Evolutionary conservation across 2,888 invertebrate genomes (phyloP), one percentile per base, ranked within the genome.

Genomic region (Sepiola atlantica): DNA sequence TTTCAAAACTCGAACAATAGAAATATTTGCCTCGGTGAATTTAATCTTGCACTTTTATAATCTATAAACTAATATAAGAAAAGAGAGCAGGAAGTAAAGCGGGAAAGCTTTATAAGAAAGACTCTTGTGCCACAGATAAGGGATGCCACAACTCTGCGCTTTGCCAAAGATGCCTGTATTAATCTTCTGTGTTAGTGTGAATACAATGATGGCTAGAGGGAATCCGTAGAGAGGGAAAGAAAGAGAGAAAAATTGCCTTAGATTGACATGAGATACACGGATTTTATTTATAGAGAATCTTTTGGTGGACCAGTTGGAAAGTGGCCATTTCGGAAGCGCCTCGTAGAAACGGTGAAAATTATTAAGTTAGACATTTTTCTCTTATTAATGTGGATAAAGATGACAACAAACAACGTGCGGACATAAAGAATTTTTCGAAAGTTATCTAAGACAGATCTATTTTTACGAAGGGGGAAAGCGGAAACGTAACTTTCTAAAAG

Each of bases 261-360:
- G 77, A 77, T 77, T 77, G 77, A 77, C 28, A 28, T 28, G n/a
- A 77, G n/a, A 77, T 77, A 77, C 77, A 77, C 14, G 28, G 28
- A 24, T 77, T 45, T 77, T 77, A 77, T 77, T 77, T 77, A 77
- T 77, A 77, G 77, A 77, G 77, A 77, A 77, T 77, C 77, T 77
- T 77, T 2, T 28, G 28, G 28, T 77, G 77, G n/a, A 77, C 77
- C 77, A 77, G 77, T 77, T 77, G 77, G 77, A 77, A 77, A 77
- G 28, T 14, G 6, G 77, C 77, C 77, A 77, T 77, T 6, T 77
- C n/a, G 77, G 77, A 77, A 77, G 77, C 12, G 10, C 28, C 28
- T n/a, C 12, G 0, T n/a, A 77, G 77, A 28, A 77, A 77, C 77
- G n/a, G 77, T 28, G n/a, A 77, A 77, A 77, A 77, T 77, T 28